Conservation (phyloP, 2,797 vertebrate species). For the Syndactyla subalaris region DNA sequence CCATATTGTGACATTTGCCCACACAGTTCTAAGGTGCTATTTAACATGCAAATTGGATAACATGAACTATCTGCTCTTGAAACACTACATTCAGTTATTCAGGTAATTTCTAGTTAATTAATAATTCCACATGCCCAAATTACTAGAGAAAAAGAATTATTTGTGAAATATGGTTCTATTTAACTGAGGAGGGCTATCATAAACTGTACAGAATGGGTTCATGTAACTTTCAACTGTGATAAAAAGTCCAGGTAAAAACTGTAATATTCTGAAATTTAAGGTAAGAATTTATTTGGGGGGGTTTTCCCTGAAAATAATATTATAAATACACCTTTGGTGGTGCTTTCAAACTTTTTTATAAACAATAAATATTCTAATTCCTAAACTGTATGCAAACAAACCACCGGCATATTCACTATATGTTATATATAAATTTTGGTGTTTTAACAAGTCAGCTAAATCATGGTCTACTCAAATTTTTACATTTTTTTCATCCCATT, state of each 20-base stretch:
- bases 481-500: background rate
- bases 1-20: background rate
- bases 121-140: background rate
- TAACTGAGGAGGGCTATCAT: background rate
- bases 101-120: background rate
- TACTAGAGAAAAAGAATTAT: background rate
- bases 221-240: background rate
- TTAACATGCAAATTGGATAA: background rate
- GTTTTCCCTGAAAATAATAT: background rate
- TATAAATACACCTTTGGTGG: background rate
- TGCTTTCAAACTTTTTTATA: background rate
- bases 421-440: background rate
- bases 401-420: background rate
- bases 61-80: background rate
- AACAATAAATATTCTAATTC: background rate
- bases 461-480: background rate
- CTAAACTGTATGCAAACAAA: background rate
- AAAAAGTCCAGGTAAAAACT: background rate
- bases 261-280: background rate
- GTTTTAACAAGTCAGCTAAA: background rate
- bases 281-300: rapidly evolving
- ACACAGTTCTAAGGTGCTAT: background rate
- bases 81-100: background rate
- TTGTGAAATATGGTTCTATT: background rate
- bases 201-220: background rate